Base-by-base conservation (phyloP, 1,140 invertebrate genomes). In the Sitodiplosis mosellana region DNA sequence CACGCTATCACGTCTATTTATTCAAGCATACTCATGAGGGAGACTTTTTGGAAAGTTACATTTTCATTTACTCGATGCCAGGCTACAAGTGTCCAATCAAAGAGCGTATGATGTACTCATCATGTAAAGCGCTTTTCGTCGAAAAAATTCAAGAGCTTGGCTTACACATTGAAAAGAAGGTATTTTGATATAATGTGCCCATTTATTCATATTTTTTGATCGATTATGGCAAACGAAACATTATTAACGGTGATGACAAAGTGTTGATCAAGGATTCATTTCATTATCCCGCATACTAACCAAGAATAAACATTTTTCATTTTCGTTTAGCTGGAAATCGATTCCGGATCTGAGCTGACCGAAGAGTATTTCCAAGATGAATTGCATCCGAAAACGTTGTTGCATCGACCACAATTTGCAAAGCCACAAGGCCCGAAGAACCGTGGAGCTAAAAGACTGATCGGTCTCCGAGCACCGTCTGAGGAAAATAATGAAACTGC, bases 41-140 rank as follows among this genome's bases (percentile, higher is more conserved):
- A 47, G 87, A 93, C 64, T 84, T 81, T 52, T 70, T 82, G 56
- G 81, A 91, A 57, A 83, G 77, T 58, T 58, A 72, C 91, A 87
- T 98, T 43, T 97, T 98, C 64, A 88, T 97, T 56, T 97, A 97
- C 67, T 93, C 89, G 11, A 95, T 96, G 87, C 92, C 92, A 18
- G 90, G 89, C 8, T 94, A 92, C 63, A 82, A 72, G 43, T 93
- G 88, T 59, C 80, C 87, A 50, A 88, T 97, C 51, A 94, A 93
- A 65, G 91, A 97, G 66, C 73, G 92, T 55, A 98, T 98, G 93
- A 71, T 97, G 55, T 98, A 97, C 68, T 96, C 92, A 1, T 94
- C 90, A 54, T 95, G 90, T 63, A 96, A 95, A 69, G 81, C 77
- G 52, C 83, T 87, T 17, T 74, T 97, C 42, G 69, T 90, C 19